Conservation (phyloP, 2,888 invertebrate species). For the Noctua janthe region DNA sequence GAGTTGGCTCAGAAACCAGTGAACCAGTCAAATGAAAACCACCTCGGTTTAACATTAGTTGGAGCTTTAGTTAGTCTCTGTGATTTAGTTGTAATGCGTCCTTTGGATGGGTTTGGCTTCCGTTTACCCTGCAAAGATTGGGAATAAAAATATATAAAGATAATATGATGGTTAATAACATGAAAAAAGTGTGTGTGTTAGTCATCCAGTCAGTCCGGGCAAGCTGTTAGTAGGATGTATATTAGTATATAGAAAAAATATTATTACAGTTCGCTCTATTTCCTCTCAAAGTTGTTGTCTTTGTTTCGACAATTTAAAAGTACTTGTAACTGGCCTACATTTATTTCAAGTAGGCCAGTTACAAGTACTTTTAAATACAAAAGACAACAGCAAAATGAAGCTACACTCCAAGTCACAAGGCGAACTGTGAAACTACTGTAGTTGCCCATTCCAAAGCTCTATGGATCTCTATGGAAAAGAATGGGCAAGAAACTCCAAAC, state of each 20-base stretch:
- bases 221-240: conserved; percentile 48
- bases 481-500: too few species aligned
- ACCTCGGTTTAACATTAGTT: conserved; percentile 64
- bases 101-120: conserved; percentile 71
- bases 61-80: conserved; percentile 71
- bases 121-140: conserved; percentile 80
- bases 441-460: too few species aligned
- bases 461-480: too few species aligned
- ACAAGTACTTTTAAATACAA: too few species aligned
- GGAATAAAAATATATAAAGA: conserved; percentile 52
- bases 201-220: conserved; percentile 48
- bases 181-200: conserved; percentile 36
- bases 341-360: too few species aligned
- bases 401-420: too few species aligned
- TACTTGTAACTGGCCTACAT: too few species aligned
- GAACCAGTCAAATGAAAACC: conserved; percentile 77
- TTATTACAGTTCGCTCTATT: not conserved
- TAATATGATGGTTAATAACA: conserved; percentile 23
- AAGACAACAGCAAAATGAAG: too few species aligned
- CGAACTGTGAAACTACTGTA: too few species aligned
- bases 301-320: too few species aligned
- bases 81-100: conserved; percentile 69
- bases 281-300: too few species aligned
- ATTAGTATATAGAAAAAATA: not conserved
- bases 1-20: conserved; percentile 48